These are phyloP conservation scores for Mesorhabditis spiculigera DNA, from an alignment of 2,888 invertebrate species.

Conservation along the genomic window DNA sequence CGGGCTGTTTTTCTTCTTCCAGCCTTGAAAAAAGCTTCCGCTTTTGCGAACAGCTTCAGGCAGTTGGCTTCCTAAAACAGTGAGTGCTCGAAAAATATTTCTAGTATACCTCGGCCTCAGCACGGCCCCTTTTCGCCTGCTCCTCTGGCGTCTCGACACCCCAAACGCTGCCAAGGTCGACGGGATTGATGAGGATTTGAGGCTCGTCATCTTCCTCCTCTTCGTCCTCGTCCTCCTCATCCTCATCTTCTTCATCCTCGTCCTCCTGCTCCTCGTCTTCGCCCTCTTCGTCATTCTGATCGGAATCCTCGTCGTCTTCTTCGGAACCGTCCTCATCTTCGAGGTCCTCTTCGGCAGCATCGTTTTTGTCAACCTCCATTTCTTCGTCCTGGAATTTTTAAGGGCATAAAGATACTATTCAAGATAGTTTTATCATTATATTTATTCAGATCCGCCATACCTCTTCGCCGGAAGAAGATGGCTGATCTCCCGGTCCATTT, in stretches of 20 bases:
- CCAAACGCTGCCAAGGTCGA: neutral
- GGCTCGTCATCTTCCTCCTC: constrained; percentile 1
- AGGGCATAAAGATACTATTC: no score
- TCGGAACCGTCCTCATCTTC: neutral
- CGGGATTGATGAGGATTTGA: neutral
- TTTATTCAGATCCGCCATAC: no score
- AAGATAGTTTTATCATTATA: no score
- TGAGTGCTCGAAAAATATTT: neutral
- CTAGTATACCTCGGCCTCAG: no score
- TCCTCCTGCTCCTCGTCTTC: neutral
- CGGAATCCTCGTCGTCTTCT: neutral
- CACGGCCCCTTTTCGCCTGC: neutral
- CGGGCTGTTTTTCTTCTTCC: no score
- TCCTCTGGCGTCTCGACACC: neutral
- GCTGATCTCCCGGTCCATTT: no score
- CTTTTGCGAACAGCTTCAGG: no score
- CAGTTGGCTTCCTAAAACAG: neutral
- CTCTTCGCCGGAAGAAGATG: no score
- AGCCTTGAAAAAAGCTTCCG: no score
- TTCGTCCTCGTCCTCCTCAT: neutral
- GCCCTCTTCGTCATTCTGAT: neutral
- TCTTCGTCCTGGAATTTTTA: no score
- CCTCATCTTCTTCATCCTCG: neutral
- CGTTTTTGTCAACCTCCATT: no score
- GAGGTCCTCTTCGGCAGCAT: no score